phyloP scores from a whole-genome alignment of 2,113 vertebrate genomes.

The Istiophorus platypterus region DNA sequence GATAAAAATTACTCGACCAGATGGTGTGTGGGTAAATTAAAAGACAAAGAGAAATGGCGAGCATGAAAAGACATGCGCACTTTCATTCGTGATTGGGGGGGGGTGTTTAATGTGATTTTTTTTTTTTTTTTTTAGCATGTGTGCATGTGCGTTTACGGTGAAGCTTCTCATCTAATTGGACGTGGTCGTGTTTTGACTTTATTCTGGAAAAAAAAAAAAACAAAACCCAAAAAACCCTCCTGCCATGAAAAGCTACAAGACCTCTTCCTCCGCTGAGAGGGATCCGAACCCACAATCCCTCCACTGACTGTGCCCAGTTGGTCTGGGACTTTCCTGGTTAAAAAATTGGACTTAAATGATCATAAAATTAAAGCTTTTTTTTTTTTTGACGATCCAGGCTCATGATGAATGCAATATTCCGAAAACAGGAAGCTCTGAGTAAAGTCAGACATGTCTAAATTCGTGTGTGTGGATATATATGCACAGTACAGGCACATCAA shows the following conservation, averaged over 20 bases:
- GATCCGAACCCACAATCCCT: background rate
- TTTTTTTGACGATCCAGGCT: background rate
- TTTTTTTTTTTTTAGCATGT: too few relatives aligned
- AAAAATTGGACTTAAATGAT: too few relatives aligned
- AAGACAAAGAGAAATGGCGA: slow-evolving; percentile 41
- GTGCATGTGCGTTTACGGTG: slow-evolving; percentile 7
- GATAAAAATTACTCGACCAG: slow-evolving; percentile 63
- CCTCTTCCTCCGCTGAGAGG: background rate
- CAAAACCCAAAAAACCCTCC: too few relatives aligned
- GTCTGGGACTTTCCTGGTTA: too few relatives aligned
- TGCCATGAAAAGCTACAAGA: slow-evolving; percentile 6
- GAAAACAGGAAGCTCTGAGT: too few relatives aligned
- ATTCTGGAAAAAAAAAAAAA: slow-evolving; percentile 31
- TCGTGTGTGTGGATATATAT: too few relatives aligned
- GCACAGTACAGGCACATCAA: too few relatives aligned
- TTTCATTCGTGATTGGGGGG: slow-evolving; percentile 1
- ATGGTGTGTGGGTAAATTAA: slow-evolving; percentile 66
- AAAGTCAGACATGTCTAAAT: too few relatives aligned
- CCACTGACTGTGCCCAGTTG: too few relatives aligned
- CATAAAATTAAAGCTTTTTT: background rate
- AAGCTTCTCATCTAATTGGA: slow-evolving; percentile 28
- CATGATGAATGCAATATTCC: background rate
- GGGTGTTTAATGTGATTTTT: slow-evolving; percentile 38
- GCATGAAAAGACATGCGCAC: slow-evolving; percentile 26
- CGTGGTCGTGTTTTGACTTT: slow-evolving; percentile 45